A percentile compares a stretch with the other conserved stretches of the same genome.
Evolutionary conservation across 2,888 invertebrate species (phyloP).

Genomic region (Xestia rhomboidea): DNA sequence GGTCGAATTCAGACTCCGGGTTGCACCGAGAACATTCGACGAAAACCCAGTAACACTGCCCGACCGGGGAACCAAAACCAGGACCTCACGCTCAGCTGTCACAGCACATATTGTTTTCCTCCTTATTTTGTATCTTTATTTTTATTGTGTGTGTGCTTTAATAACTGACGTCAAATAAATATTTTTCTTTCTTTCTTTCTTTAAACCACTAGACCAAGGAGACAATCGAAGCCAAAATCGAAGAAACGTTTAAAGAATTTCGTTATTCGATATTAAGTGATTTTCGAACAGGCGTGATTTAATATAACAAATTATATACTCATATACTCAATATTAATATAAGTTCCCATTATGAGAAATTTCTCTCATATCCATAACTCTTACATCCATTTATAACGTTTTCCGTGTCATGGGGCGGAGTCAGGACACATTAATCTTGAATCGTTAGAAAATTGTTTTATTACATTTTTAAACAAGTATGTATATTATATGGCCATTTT

Average conservation of each 20-base stretch:
- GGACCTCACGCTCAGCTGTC: neutral
- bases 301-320: neutral
- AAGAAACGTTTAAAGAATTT: neutral
- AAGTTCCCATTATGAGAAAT: neutral
- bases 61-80: neutral
- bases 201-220: neutral
- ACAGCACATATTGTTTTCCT: too few relatives aligned
- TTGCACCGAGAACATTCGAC: neutral
- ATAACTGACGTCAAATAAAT: too few relatives aligned
- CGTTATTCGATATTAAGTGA: too few relatives aligned
- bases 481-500: neutral
- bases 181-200: too few relatives aligned
- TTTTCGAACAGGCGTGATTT: neutral
- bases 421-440: constrained; percentile 9
- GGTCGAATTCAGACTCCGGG: neutral
- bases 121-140: too few relatives aligned
- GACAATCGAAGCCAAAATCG: neutral
- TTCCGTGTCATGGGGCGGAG: constrained; percentile 29
- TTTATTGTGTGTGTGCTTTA: too few relatives aligned
- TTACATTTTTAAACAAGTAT: neutral
- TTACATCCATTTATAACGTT: constrained; percentile 21
- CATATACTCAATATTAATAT: neutral
- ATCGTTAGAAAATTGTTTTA: constrained; percentile 27
- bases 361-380: neutral
- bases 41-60: too few relatives aligned